Conservation (phyloP, 2,113 vertebrate genomes). For the Macroglossus sobrinus region DNA sequence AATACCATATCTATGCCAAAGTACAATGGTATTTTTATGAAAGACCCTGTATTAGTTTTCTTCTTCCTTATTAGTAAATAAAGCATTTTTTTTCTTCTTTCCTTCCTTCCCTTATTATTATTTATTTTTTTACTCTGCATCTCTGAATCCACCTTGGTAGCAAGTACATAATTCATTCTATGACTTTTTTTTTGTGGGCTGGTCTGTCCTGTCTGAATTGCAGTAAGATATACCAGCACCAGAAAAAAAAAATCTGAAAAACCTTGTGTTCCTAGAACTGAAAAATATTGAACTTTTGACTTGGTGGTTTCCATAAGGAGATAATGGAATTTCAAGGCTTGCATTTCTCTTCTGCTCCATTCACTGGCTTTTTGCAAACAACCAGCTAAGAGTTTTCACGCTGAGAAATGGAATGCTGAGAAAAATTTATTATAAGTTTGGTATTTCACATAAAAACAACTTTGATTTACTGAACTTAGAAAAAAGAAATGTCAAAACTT, state of each 20-base stretch:
- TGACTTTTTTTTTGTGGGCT: background rate
- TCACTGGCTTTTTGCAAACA: conserved; percentile 43
- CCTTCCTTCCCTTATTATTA: background rate
- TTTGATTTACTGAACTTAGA: conserved; percentile 73
- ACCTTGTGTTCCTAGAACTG: background rate
- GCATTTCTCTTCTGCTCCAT: conserved; percentile 59
- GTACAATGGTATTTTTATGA: background rate
- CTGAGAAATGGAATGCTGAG: conserved; percentile 46
- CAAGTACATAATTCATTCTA: background rate
- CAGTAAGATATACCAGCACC: background rate
- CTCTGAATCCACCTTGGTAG: background rate
- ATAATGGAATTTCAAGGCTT: conserved; percentile 12
- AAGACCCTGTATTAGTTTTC: background rate
- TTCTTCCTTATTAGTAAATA: background rate
- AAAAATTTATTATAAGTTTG: conserved; percentile 71
- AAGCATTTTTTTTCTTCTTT: background rate
- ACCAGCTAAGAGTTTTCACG: conserved; percentile 41
- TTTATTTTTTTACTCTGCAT: background rate
- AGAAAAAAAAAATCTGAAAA: background rate
- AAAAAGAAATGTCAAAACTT: conserved; percentile 54
- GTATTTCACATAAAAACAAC: conserved; percentile 64
- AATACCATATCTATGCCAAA: background rate
- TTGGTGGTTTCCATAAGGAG: background rate
- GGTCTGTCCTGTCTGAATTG: conserved; percentile 14
- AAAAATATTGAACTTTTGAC: conserved; percentile 42